Evolutionary conservation across 2,888 invertebrate species (phyloP), one percentile per base, ranked within the genome.

Genomic region (Gibbula magus): DNA sequence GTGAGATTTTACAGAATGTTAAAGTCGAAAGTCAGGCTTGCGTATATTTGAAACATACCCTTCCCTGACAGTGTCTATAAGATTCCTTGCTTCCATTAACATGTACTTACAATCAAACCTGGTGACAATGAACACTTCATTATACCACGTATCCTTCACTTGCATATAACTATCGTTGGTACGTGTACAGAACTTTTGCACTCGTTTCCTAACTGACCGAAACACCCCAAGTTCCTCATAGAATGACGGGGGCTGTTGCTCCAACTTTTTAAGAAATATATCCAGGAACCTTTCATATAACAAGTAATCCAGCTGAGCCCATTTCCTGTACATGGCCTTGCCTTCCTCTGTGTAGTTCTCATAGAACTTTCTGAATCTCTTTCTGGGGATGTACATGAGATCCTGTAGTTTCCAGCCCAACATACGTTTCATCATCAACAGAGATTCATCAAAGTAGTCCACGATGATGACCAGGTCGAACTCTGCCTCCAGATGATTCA

Each of bases 271-370:
- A 10, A 80, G 75, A 52, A 83, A 82, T 39, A 80, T 56, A 32
- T 76, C 61, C 39, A 81, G 20, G 39, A 83, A 81, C 76, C 79
- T 78, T 8, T 82, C 29, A 77, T 85, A 85, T 8, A 85, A 13
- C 16, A 80, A 79, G 51, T 67, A 54, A 25, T 85, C 85, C 20
- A 85, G 45, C 18, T 79, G 74, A 13, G 83, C 74, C 76, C 81
- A 83, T 8, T 78, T 61, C 54, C 45, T 74, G 18, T 83, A 52
- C 8, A 54, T 35, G 0, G 53, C 67, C 29, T 75, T 75, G 52
- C 82, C 82, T 13, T 32, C 66, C 13, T 79, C 77, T 25, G 54
- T 77, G 10, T 66, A 77, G 5, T 29, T 77, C 18, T 35, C 20
- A 45, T 22, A 20, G 16, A 45, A 29, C 3, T n/a, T 18, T 3